Conservation (phyloP, 1,140 invertebrate species). For the Drosophila bocqueti region DNA sequence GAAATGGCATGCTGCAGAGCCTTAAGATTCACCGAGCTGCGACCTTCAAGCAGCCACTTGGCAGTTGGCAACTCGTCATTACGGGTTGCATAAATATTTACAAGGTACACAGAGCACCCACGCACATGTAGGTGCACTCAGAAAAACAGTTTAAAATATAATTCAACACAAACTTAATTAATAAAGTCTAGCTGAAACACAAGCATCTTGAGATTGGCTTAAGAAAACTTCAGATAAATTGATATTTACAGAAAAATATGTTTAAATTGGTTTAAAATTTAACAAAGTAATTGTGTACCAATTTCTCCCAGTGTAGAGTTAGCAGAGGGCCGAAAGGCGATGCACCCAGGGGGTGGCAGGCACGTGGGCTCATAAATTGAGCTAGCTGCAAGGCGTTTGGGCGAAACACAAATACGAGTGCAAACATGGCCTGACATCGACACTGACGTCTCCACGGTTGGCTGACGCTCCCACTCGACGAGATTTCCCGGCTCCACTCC, state of each 20-base stretch:
- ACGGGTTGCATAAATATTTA: conserved; percentile 78
- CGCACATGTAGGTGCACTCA: not conserved
- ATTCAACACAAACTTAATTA: not conserved
- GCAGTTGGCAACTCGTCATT: conserved; percentile 72
- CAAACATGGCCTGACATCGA: conserved; percentile 49
- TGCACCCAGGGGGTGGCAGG: conserved; percentile 19
- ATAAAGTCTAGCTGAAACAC: not conserved
- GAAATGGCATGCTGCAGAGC: conserved; percentile 47
- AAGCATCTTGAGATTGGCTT: not conserved
- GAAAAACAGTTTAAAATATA: not conserved
- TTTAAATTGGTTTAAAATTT: too few relatives aligned
- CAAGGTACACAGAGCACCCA: conserved; percentile 63
- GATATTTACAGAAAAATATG: not conserved
- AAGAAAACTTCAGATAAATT: not conserved
- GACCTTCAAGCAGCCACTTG: conserved; percentile 58
- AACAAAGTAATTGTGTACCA: too few relatives aligned
- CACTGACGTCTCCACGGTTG: conserved; percentile 31
- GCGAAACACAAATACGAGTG: conserved; percentile 50
- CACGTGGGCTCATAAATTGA: conserved; percentile 62
- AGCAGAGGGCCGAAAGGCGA: not conserved
- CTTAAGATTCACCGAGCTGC: conserved; percentile 23
- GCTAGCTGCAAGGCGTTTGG: conserved; percentile 49
- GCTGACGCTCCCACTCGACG: conserved; percentile 12
- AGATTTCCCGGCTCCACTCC: conserved; percentile 14
- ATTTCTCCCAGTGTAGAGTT: not conserved